Percentiles rank a stretch among this genome's conserved stretches.
These are phyloP conservation scores for Eriocheir sinensis DNA, from an alignment of 1,140 invertebrate genomes.

Conservation along the genomic window DNA sequence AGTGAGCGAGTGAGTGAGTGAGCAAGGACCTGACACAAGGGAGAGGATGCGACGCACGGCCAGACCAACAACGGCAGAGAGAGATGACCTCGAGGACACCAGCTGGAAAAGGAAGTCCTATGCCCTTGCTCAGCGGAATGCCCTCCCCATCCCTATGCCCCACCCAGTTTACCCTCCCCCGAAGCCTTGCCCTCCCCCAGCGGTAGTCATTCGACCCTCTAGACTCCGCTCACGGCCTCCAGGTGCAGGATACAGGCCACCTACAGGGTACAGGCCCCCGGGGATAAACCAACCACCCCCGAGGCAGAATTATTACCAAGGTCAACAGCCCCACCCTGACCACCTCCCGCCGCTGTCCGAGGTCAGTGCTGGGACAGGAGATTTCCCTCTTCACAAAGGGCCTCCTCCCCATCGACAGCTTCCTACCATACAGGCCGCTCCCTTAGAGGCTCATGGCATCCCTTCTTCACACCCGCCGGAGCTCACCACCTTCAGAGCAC, in stretches of 20 bases:
- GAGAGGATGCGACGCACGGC: constrained; percentile 44
- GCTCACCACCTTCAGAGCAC: neutral
- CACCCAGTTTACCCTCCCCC: constrained; percentile 63
- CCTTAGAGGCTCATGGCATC: too few species aligned
- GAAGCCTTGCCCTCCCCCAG: constrained; percentile 39
- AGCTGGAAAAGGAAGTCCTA: constrained; percentile 70
- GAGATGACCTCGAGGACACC: constrained; percentile 67
- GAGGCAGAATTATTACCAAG: neutral
- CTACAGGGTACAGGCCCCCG: constrained; percentile 31
- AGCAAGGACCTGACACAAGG: neutral
- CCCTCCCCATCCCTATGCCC: constrained; percentile 67
- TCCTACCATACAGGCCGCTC: neutral
- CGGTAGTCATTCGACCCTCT: neutral
- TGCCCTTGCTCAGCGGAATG: constrained; percentile 63
- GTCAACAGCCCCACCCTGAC: neutral
- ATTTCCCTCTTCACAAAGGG: neutral
- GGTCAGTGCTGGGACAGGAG: neutral
- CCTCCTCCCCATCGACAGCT: neutral
- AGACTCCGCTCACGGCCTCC: constrained; percentile 33
- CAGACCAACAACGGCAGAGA: constrained; percentile 33
- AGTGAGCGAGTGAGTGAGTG: neutral
- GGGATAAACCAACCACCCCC: neutral
- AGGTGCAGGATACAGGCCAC: neutral
- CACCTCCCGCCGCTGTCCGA: constrained; percentile 7
- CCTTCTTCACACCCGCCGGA: neutral